phyloP scores from a whole-genome alignment of 2,888 invertebrate species.

The Zygogramma bicolorata region DNA sequence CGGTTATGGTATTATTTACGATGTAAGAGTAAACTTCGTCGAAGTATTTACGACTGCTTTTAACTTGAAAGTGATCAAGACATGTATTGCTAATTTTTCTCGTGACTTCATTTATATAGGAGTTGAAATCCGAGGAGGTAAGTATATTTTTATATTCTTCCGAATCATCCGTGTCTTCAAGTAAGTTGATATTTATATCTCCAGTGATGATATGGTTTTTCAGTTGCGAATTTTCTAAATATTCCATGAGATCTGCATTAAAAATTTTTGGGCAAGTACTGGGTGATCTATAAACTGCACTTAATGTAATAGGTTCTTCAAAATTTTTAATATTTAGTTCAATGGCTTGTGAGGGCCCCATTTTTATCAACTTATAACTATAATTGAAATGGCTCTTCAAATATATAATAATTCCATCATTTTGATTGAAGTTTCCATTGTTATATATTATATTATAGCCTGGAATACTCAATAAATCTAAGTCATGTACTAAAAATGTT shows the following conservation, averaged over 20 bases:
- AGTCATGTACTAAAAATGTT: constrained; percentile 1
- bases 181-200: background rate
- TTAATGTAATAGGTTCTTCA: background rate
- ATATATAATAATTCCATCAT: background rate
- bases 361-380: background rate
- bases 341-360: background rate
- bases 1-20: no score
- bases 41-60: no score
- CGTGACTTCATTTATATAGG: no score
- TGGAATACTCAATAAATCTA: background rate
- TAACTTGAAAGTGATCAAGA: no score
- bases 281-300: background rate
- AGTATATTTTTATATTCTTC: no score
- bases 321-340: background rate
- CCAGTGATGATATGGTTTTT: background rate
- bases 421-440: background rate
- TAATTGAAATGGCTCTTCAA: background rate
- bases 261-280: background rate
- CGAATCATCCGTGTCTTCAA: no score
- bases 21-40: no score
- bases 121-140: no score
- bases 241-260: background rate
- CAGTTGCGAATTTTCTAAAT: background rate
- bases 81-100: no score
- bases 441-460: constrained; percentile 14